Percentiles rank a stretch among this genome's conserved stretches.
These are phyloP conservation scores for Xerus rutilus DNA, from an alignment of 2,797 vertebrate genomes.

Conservation along the genomic window DNA sequence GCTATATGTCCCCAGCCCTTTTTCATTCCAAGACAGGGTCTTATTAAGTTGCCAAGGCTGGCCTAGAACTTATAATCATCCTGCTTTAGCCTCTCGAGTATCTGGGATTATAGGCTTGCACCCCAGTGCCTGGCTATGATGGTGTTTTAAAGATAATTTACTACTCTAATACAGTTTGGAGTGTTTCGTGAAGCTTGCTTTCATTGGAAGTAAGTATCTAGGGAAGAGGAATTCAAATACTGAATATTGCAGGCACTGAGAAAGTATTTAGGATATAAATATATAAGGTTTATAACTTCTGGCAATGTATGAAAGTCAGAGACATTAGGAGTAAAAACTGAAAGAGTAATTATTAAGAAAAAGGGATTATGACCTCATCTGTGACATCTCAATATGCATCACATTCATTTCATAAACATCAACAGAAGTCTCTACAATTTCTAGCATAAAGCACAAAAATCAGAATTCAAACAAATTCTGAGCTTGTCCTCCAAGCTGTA, in stretches of 20 bases:
- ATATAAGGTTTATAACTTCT: neutral
- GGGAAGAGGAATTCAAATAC: neutral
- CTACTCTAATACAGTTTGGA: constrained; percentile 64
- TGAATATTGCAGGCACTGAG: neutral
- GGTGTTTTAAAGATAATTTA: constrained; percentile 66
- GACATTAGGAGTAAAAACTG: neutral
- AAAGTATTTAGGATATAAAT: constrained; percentile 29
- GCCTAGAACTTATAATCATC: too few relatives aligned
- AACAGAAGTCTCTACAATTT: neutral
- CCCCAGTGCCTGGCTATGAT: too few relatives aligned
- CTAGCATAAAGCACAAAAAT: neutral
- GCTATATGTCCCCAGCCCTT: too few relatives aligned
- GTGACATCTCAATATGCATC: neutral
- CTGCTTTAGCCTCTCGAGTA: too few relatives aligned
- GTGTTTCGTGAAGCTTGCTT: neutral
- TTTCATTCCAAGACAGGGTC: too few relatives aligned
- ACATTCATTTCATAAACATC: neutral
- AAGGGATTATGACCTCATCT: neutral
- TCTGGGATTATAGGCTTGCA: too few relatives aligned
- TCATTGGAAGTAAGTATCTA: constrained; percentile 15
- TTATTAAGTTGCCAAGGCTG: too few relatives aligned
- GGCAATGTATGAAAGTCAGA: neutral
- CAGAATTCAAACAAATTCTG: neutral
- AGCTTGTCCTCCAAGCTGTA: neutral
- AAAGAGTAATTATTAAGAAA: neutral